Percentiles rank a stretch among this genome's conserved stretches.
These are phyloP conservation scores for Miniopterus natalensis DNA, from an alignment of 2,113 vertebrate species.

Conservation along the genomic window DNA sequence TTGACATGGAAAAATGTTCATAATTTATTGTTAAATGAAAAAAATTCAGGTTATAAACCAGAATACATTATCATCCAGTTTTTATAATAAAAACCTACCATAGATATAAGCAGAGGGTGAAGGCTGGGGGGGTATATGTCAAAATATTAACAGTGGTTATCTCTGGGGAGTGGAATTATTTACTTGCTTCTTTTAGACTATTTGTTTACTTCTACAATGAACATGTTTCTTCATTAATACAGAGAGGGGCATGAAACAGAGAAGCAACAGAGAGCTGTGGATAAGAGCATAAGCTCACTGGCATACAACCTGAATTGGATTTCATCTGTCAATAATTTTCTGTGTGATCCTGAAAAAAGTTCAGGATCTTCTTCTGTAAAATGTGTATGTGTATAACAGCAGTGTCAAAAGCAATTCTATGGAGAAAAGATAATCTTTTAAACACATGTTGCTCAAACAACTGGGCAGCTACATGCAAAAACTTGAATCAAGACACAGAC, in stretches of 20 bases:
- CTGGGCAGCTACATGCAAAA: not conserved
- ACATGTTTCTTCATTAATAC: not conserved
- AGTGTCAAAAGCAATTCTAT: not conserved
- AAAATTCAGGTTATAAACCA: not conserved
- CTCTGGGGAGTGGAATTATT: not conserved
- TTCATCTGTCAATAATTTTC: not conserved
- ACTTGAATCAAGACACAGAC: not conserved
- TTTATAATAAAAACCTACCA: not conserved
- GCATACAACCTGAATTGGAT: not conserved
- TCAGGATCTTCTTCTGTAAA: not conserved
- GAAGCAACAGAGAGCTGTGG: not conserved
- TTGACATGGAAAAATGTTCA: not conserved
- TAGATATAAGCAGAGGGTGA: not conserved
- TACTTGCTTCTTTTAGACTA: not conserved
- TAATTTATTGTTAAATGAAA: not conserved
- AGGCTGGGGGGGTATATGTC: not conserved
- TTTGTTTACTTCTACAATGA: slow-evolving; percentile 12
- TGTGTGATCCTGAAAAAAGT: not conserved
- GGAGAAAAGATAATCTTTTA: not conserved
- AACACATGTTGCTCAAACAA: not conserved
- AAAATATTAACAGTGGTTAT: not conserved
- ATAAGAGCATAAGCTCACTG: not conserved
- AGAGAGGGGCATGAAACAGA: not conserved
- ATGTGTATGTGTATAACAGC: not conserved
- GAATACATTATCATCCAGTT: not conserved